phyloP scores from a whole-genome alignment of 1,140 invertebrate genomes.

The Chelonus insularis region DNA sequence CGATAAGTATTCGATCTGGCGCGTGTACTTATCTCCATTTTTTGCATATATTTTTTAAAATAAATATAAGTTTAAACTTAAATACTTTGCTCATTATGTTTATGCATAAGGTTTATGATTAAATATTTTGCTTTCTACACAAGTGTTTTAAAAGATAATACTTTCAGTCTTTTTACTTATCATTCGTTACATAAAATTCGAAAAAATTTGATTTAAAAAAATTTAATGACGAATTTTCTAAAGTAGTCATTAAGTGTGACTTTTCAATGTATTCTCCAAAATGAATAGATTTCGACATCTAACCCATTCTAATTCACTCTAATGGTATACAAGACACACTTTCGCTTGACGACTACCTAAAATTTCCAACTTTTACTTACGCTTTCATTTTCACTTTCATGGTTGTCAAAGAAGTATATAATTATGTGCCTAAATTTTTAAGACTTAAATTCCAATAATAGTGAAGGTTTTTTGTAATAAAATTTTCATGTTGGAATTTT shows the following conservation, averaged over 20 bases:
- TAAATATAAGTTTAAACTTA: background rate
- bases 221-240: no score
- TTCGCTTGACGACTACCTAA: constrained; percentile 3
- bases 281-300: constrained; percentile 8
- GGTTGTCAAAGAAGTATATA: background rate
- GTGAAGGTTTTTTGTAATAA: background rate
- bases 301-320: constrained; percentile 20
- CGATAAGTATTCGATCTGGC: background rate
- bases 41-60: background rate
- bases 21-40: constrained; percentile 6
- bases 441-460: background rate
- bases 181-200: no score
- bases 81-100: no score
- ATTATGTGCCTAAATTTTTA: background rate
- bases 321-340: constrained; percentile 13
- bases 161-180: no score
- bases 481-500: background rate
- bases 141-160: no score
- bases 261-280: no score
- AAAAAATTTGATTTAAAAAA: no score
- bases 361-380: constrained; percentile 16
- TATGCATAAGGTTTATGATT: no score
- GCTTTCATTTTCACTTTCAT: constrained; percentile 22
- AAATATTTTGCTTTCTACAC: no score
- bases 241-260: no score